Conservation (phyloP, 1,140 invertebrate species). For the Zaprionus camerounensis region DNA sequence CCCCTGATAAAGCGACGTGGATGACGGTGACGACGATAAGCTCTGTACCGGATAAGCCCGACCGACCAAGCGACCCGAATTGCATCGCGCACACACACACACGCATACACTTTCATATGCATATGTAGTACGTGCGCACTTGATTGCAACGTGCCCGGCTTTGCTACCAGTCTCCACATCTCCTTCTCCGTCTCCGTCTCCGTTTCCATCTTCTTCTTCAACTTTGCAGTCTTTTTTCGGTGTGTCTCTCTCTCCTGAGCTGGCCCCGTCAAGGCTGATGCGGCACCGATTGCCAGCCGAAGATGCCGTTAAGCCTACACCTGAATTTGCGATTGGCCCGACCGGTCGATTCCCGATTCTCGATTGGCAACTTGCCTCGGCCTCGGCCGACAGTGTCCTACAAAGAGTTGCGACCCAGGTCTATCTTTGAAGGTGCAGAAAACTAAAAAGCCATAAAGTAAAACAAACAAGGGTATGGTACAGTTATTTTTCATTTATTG, state of each 20-base stretch:
- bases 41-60: slow-evolving; percentile 49
- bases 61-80: slow-evolving; percentile 6
- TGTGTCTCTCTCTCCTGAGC: not conserved
- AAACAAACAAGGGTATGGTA: not conserved
- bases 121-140: slow-evolving; percentile 47
- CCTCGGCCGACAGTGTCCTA: slow-evolving; percentile 7
- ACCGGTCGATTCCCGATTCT: slow-evolving; percentile 28
- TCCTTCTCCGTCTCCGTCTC: not conserved
- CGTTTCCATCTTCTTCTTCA: not conserved
- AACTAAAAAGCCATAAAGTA: not conserved
- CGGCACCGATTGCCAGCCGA: slow-evolving; percentile 33
- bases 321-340: slow-evolving; percentile 26
- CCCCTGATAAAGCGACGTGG: slow-evolving; percentile 41
- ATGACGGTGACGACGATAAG: slow-evolving; percentile 47
- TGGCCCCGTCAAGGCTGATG: slow-evolving; percentile 38
- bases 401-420: not conserved
- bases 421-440: not conserved
- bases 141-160: slow-evolving; percentile 42
- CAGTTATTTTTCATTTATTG: not conserved
- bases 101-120: not conserved
- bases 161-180: not conserved
- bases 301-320: slow-evolving; percentile 48
- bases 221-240: slow-evolving; percentile 9
- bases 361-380: slow-evolving; percentile 21
- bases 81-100: slow-evolving; percentile 15